A percentile compares a stretch with the other conserved stretches of the same genome.
phyloP scores from a whole-genome alignment of 2,797 vertebrate species.

The Platyrinchus mystaceus region DNA sequence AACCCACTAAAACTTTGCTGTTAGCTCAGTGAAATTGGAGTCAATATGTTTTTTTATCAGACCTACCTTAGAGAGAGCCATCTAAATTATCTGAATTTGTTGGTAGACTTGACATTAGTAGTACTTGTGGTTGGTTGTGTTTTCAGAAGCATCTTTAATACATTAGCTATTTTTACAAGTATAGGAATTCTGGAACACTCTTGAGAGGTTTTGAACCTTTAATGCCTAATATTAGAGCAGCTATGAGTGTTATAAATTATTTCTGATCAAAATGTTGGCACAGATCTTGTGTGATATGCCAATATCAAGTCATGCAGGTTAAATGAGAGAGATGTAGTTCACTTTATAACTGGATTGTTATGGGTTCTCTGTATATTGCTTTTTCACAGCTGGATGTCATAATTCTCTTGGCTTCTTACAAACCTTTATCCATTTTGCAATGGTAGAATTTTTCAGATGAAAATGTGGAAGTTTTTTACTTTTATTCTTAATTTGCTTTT shows the following conservation, averaged over 20 bases:
- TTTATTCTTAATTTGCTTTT: not conserved
- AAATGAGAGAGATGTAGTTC: not conserved
- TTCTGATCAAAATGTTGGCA: not conserved
- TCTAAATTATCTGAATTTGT: not conserved
- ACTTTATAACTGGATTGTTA: not conserved
- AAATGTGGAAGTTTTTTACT: not conserved
- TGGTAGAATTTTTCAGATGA: not conserved
- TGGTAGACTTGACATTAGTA: not conserved
- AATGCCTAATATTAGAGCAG: not conserved
- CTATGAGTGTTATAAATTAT: not conserved
- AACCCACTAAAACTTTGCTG: not conserved
- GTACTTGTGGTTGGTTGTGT: not conserved
- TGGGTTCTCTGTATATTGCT: not conserved
- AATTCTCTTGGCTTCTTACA: not conserved
- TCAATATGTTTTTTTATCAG: not conserved
- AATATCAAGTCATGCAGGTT: not conserved
- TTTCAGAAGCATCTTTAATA: not conserved
- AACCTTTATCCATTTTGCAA: not conserved
- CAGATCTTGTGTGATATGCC: not conserved
- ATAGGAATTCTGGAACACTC: not conserved
- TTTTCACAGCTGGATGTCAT: not conserved
- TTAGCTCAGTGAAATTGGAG: not conserved
- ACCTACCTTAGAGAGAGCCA: not conserved
- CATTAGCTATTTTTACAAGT: not conserved
- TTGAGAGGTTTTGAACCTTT: not conserved